Percentiles rank a stretch among this genome's conserved stretches.
These are phyloP conservation scores for Drosophila imparisetae DNA, from an alignment of 2,888 invertebrate genomes.

Conservation along the genomic window DNA sequence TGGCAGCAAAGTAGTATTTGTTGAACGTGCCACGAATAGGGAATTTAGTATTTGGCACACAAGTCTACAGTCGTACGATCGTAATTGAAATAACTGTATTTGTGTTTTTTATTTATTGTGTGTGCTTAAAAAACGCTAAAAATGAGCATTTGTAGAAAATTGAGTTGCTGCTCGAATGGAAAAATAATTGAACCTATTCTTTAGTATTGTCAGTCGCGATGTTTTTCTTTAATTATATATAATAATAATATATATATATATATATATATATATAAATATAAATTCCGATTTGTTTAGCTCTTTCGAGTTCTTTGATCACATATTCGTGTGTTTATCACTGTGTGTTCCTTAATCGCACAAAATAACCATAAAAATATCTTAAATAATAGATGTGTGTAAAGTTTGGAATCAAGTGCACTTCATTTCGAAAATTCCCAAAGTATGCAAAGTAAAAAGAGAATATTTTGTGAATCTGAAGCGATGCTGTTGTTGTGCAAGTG, in stretches of 20 bases:
- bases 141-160: background rate
- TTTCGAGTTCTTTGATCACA: background rate
- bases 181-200: background rate
- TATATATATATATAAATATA: background rate
- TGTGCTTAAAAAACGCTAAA: background rate
- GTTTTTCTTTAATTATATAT: background rate
- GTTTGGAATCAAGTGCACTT: slow-evolving; percentile 1
- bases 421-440: background rate
- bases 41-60: slow-evolving; percentile 1
- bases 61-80: background rate
- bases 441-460: slow-evolving; percentile 2
- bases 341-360: background rate
- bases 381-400: background rate
- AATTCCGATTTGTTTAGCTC: background rate
- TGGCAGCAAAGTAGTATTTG: background rate
- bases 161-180: background rate
- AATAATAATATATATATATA: background rate
- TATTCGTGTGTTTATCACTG: background rate
- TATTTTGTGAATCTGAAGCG: slow-evolving; percentile 1
- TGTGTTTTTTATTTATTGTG: background rate
- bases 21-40: slow-evolving; percentile 1
- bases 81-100: background rate
- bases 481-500: slow-evolving; percentile 37
- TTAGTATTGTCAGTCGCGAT: background rate
- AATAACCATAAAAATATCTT: background rate